Base-by-base conservation (phyloP, 2,888 invertebrate species). In the Lathronympha strigana region DNA sequence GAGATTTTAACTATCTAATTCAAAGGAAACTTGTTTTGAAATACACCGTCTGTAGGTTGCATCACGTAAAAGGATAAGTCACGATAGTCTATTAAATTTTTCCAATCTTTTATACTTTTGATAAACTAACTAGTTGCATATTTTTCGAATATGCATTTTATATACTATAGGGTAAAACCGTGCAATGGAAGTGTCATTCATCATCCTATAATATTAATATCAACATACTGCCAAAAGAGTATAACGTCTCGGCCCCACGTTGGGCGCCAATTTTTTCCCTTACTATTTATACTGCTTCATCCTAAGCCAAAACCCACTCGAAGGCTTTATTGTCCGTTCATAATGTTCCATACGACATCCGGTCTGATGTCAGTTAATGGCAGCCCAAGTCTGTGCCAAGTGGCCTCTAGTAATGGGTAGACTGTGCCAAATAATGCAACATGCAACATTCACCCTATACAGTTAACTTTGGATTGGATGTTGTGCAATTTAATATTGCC, bases 301-400 rank as follows among this genome's bases (percentile, higher is more conserved):
- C 64, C 51, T 64, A 71, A 73, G 78, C 77, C 77, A 80, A 77
- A 68, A 69, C 69, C 76, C 83, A 77, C 80, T 83, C 74, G 73
- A 77, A 82, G 80, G 80, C 83, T 89, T 88, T 88, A 88, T 88
- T 88, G 85, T 88, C 76, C 79, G 82, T 88, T 88, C 86, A 86
- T 89, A 88, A 88, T 83, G 83, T 82, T 80, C 79, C 80, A 78
- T 85, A 87, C 82, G 87, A 88, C 89, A 86, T 89, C 89, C 87
- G 89, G 83, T 87, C 83, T 82, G 87, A 87, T 84, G 88, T 76
- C 83, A 83, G 87, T 86, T 88, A 88, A 88, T 87, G 88, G 84
- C 77, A 75, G 77, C 79, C 77, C 67, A 73, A 79, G 83, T 80
- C 73, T 73, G 80, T 89, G 90, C 90, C 90, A 90, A 77, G 74